A percentile compares a stretch with the other conserved stretches of the same genome.
These are phyloP conservation scores for Drosophila demipolita DNA, from an alignment of 2,888 invertebrate genomes.

Conservation along the genomic window DNA sequence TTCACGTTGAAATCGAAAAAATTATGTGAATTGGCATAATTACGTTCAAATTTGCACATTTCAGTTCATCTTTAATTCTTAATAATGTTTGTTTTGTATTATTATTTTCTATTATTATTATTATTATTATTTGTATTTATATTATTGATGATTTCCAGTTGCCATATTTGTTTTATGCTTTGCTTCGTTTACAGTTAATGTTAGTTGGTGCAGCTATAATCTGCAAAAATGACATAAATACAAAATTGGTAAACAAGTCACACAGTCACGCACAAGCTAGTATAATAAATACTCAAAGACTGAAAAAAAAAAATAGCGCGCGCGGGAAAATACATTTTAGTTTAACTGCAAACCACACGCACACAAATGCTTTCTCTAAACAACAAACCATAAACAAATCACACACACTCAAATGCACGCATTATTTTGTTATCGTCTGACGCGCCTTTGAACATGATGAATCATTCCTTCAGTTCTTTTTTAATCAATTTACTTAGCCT, in stretches of 20 bases:
- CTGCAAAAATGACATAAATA: slow-evolving; percentile 64
- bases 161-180: slow-evolving; percentile 32
- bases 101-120: slow-evolving; percentile 22
- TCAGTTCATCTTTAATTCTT: slow-evolving; percentile 79
- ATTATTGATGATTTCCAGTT: slow-evolving; percentile 26
- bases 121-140: slow-evolving; percentile 19
- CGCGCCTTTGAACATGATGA: slow-evolving; percentile 36
- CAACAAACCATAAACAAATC: slow-evolving; percentile 12
- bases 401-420: slow-evolving; percentile 24
- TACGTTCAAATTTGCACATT: slow-evolving; percentile 83
- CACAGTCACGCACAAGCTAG: slow-evolving; percentile 38
- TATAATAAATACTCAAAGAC: slow-evolving; percentile 5
- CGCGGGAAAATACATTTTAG: slow-evolving; percentile 48
- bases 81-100: slow-evolving; percentile 44
- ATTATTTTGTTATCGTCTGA: slow-evolving; percentile 42
- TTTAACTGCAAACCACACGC: slow-evolving; percentile 13
- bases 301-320: slow-evolving; percentile 31
- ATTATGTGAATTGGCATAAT: slow-evolving; percentile 84
- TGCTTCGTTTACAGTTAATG: slow-evolving; percentile 43
- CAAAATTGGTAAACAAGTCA: slow-evolving; percentile 70
- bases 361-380: not conserved
- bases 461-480: slow-evolving; percentile 38
- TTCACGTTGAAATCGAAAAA: slow-evolving; percentile 85
- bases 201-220: slow-evolving; percentile 53
- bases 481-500: slow-evolving; percentile 20